Base-by-base conservation (phyloP, 2,113 vertebrate species). In the Halcyon senegalensis region DNA sequence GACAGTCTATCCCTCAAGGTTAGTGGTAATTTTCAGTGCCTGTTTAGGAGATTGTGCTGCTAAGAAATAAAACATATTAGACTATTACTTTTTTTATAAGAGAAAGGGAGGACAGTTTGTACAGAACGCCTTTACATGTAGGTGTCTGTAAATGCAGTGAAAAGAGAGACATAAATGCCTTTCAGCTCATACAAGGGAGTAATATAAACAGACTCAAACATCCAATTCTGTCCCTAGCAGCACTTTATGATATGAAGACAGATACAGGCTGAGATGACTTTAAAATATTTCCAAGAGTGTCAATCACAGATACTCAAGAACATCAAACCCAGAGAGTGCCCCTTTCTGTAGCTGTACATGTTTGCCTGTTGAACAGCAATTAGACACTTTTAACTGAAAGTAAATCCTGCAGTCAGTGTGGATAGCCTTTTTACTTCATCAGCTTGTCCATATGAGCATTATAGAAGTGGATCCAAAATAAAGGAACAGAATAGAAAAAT, bases 61-160 rank as follows among this genome's bases (percentile, higher is more conserved):
- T 75, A 58, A 73, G 62, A 62, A 41, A 72, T 73, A 95, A 92
- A 95, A 80, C 81, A 62, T 73, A 53, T 63, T 46, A 79, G 15
- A 35, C 41, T 56, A 72, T 69, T 41, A 41, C 17, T 90, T 39
- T 68, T 68, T 64, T 64, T 59, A 4, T 44, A 31, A 68, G 44
- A 41, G 53, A 64, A 69, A 89, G 18, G 44, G 41, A 91, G 46
- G 62, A 76, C 23, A 19, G 81, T 60, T 79, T 89, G 60, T 75
- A 44, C 72, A 82, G 53, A 75, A 85, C 41, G 35, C 7, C 28
- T 60, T 87, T 60, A 25, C 13, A 12, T 62, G 51, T 43, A 69
- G 39, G 33, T 84, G 66, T 56, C 60, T 92, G 70, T 73, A 33
- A 92, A 68, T 48, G 58, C 64, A 72, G 66, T 63, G 44, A 86